Evolutionary conservation across 2,888 invertebrate genomes (phyloP), one percentile per base, ranked within the genome.

Genomic region (Harpagoxenus sublaevis): DNA sequence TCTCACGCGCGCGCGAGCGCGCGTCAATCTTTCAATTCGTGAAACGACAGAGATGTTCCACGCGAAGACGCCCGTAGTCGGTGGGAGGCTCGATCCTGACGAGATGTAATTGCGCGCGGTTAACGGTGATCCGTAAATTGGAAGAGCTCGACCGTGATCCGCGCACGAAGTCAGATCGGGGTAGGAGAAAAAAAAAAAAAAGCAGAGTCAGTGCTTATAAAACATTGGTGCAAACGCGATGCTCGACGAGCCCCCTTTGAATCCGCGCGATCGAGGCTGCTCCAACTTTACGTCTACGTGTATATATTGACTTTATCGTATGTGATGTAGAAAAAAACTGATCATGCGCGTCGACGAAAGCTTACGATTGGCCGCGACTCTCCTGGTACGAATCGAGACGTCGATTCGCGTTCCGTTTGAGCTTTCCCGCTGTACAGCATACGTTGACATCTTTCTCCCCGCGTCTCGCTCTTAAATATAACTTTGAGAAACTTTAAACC

Each of bases 191-290:
- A 84, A 84, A 85, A 51, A 45, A 28, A 84, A 84, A 85, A 84
- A 79, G 86, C 86, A 77, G 82, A 84, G 75, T 81, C 82, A 60
- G 73, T 79, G 88, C 85, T 89, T 88, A 89, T 87, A 89, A 89
- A 89, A 89, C 89, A 84, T 88, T 89, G 75, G 86, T 85, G 85
- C 84, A 77, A 88, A 89, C 6, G 23, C 71, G 87, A 89, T 48
- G 71, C 77, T 88, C 84, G 87, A 83, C 84, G 86, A 88, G 65
- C 62, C 70, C 79, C 51, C 28, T 28, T 6, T 73, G 48, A 60
- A 8, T 73, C 73, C 60, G 73, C 79, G 60, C 60, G 79, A 68
- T 73, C 73, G 48, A 51, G 48, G 39, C 60, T 60, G 79, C 79
- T 81, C 60, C 73, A 73, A 42, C 39, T 81, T 73, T 48, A 68